Base-by-base conservation (phyloP, 1,140 invertebrate genomes). In the Leptopilina boulardi region DNA sequence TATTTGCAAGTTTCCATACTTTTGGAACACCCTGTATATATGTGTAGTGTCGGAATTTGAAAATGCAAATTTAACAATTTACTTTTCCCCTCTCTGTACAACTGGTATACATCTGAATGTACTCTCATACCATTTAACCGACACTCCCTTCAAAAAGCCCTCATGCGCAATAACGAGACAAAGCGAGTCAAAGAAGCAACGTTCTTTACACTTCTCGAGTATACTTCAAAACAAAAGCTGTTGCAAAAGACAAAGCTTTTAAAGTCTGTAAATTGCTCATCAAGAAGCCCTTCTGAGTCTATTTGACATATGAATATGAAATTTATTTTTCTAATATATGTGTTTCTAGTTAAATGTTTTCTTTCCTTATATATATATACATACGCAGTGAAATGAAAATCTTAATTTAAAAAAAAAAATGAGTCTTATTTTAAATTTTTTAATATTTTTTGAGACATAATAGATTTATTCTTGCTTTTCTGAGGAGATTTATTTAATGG, bases 31-130 rank as follows among this genome's bases (percentile, higher is more conserved):
- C n/a, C n/a, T n/a, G n/a, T n/a, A n/a, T n/a, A n/a, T n/a, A n/a
- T 18, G 3, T 18, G n/a, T 18, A n/a, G 18, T 18, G 47, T 18
- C 2, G n/a, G 18, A 51, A 51, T 51, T 51, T 18, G 13, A 44
- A 70, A 19, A 6, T 34, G 42, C 70, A 23, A 41, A 18, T 51
- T 44, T 44, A 18, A 3, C 18, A 18, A n/a, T 51, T 51, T 51
- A 51, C 13, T 51, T n/a, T 51, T 51, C n/a, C 47, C n/a, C 47
- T n/a, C 4, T 51, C 15, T 51, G 18, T 51, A n/a, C 47, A 51
- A 51, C 66, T 42, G 73, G 34, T 66, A 38, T 56, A 74, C 47
- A 54, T 66, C 59, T 56, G 21, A 23, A 59, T 59, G n/a, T 47
- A 15, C 47, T 51, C 34, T 47, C 44, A 10, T 47, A n/a, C n/a